Percentiles rank a stretch among this genome's conserved stretches.
phyloP scores from a whole-genome alignment of 2,888 invertebrate species.

The Tetranychus piercei region DNA sequence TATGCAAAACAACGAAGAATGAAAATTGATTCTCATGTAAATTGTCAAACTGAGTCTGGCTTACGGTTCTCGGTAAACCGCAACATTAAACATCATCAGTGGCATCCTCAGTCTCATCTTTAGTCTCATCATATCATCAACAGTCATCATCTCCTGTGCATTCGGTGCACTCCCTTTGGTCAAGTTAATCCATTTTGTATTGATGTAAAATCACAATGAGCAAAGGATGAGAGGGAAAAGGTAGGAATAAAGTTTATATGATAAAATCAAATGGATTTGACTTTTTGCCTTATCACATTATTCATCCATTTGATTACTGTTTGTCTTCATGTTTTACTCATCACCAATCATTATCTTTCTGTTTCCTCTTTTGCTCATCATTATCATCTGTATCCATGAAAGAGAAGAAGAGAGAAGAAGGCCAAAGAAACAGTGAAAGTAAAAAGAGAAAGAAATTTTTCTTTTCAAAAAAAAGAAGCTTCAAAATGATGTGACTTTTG shows the following conservation, averaged over 20 bases:
- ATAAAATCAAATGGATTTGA: background rate
- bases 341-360: background rate
- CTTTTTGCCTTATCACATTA: background rate
- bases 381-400: background rate
- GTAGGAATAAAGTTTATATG: no score
- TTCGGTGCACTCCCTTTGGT: background rate
- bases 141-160: background rate
- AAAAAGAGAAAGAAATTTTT: background rate
- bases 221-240: no score
- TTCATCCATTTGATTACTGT: background rate
- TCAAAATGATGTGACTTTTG: background rate
- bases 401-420: background rate
- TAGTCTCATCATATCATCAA: background rate
- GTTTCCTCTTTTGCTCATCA: background rate
- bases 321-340: background rate
- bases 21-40: background rate
- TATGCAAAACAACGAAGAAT: background rate
- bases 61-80: background rate
- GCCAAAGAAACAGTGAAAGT: background rate
- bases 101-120: background rate
- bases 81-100: background rate
- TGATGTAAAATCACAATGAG: background rate
- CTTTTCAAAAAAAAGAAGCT: background rate
- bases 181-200: background rate
- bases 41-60: background rate